phyloP scores from a whole-genome alignment of 2,113 vertebrate species.

The Pycnonotus jocosus region DNA sequence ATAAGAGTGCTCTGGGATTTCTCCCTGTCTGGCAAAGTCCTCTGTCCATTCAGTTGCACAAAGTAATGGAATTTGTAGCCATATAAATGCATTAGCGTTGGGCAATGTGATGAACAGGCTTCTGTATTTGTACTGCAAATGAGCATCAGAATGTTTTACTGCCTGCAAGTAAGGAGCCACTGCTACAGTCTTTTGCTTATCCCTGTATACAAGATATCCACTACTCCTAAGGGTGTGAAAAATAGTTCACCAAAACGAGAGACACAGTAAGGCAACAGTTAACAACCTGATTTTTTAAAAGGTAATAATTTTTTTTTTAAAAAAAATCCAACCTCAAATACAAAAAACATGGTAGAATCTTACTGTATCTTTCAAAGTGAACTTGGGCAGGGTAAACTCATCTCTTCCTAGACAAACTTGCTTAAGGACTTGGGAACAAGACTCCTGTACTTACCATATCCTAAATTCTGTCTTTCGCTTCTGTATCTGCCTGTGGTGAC shows the following conservation, averaged over 20 bases:
- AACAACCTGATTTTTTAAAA: not conserved
- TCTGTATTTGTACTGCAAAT: constrained; percentile 22
- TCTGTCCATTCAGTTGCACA: not conserved
- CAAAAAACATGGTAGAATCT: not conserved
- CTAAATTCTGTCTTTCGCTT: not conserved
- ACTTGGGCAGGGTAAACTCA: not conserved
- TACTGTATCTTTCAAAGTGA: not conserved
- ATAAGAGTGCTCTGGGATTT: constrained; percentile 2
- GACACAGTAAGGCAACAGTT: constrained; percentile 11
- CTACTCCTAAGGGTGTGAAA: constrained; percentile 26
- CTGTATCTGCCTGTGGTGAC: not conserved
- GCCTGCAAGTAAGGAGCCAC: constrained; percentile 35
- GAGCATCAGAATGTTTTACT: constrained; percentile 22
- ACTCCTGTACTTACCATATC: fast-evolving
- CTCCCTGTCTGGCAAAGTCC: not conserved
- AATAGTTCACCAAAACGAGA: constrained; percentile 46
- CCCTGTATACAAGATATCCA: not conserved
- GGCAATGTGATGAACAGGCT: constrained; percentile 11
- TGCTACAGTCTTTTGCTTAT: constrained; percentile 24
- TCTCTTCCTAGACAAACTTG: not conserved
- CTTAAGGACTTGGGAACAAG: not conserved
- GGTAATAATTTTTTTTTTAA: not conserved
- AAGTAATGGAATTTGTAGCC: constrained; percentile 36
- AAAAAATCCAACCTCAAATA: not conserved
- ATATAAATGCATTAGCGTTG: constrained; percentile 26